Evolutionary conservation across 2,113 vertebrate genomes (phyloP), one percentile per base, ranked within the genome.

Genomic region (Nothobranchius furzeri): DNA sequence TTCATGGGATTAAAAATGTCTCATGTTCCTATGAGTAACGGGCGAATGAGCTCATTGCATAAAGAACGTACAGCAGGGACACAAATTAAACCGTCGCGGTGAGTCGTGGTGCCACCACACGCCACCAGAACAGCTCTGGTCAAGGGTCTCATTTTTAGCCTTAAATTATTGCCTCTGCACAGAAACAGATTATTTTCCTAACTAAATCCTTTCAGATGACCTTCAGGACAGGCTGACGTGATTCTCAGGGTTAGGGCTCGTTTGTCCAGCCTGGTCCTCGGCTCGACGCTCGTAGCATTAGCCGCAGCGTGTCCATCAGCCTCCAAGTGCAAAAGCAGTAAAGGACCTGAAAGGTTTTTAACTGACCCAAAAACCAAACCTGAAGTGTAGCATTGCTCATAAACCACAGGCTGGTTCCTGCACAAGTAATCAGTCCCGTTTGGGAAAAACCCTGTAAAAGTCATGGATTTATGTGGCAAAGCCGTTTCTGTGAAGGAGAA

Each of bases 361-460:
- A 47, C 55, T 55, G 75, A 79, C 65, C 65, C 62, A 47, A 57
- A 82, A 87, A 42, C 59, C 59, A 60, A 73, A 76, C 42, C 24
- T 35, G 14, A 76, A 68, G 70, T 47, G 56, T 60, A 62, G 55
- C 12, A 8, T 1, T 25, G 40, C 60, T 59, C 30, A 64, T 70
- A 75, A 83, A 81, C 60, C 72, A 50, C 35, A 63, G 63, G 36
- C 46, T 12, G 42, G 49, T 68, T 9, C 30, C 69, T 85, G 79
- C 66, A 54, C 35, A 79, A 81, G 73, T 63, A 42, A 79, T 82
- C 70, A 64, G 68, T 67, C 71, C 64, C 54, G 64, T 76, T 84
- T 82, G 49, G 62, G 50, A 43, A 81, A 20, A 67, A 65, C 72
- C 62, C 55, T 65, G 54, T 83, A 78, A 74, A 77, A 64, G 40